Base-by-base conservation (phyloP, 2,113 vertebrate species). In the Varanus komodoensis region DNA sequence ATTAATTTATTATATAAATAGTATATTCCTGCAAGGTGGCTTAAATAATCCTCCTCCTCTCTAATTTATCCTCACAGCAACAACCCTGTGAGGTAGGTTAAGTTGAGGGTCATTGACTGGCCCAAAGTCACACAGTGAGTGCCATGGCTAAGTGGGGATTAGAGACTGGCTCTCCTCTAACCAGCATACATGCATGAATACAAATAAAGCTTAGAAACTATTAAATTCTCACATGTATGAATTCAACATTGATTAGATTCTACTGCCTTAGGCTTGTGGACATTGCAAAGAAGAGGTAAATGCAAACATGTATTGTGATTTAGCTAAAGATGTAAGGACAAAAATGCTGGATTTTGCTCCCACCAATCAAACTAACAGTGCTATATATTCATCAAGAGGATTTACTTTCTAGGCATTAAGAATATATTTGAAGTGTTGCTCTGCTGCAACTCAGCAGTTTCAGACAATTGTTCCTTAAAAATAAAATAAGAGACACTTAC, bases 251-350 rank as follows among this genome's bases (percentile, higher is more conserved):
- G 50, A 14, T 44, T 64, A 8, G 50, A 8, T 77, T 23, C 74
- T 50, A 0, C 0, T 12, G 4, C 64, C 0, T 29, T 0, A 1
- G 57, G 54, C 34, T 48, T 1, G 1, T n/a, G 69, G 79, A 8
- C 0, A 38, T 1, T 25, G 32, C 75, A 29, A 9, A 21, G 44
- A 32, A 0, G 9, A 50, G 29, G 34, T 82, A 87, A 61, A 61
- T 14, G 25, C 38, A 38, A 38, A 3, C 7, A 2, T n/a, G 44
- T 25, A 84, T 48, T 78, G 17, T 82, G 78, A 25, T 29, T 77
- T 67, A 29, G 32, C 29, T 19, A 3, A 68, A 89, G 29, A 14
- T 73, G 38, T 14, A 74, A 54, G 15, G 44, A 67, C 61, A 68
- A 84, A 84, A 38, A 84, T 61, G 32, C 17, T 50, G 12, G n/a